phyloP scores from a whole-genome alignment of 2,113 vertebrate species.

The Calonectris borealis region DNA sequence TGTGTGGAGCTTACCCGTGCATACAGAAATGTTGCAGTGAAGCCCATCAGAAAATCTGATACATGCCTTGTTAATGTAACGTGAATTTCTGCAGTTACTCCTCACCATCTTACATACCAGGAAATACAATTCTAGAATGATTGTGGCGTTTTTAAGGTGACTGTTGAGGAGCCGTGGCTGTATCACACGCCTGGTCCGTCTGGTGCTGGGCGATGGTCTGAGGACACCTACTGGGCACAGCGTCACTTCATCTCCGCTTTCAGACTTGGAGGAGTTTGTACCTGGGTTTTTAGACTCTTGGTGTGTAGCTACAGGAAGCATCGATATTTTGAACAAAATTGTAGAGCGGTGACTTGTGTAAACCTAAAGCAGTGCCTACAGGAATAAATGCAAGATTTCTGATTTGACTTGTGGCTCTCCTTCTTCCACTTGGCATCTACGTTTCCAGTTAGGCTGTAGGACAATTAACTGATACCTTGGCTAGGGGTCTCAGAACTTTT shows the following conservation, averaged over 20 bases:
- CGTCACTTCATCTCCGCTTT: neutral
- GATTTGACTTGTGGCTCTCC: accelerated
- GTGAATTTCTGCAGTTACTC: neutral
- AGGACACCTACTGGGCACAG: constrained; percentile 40
- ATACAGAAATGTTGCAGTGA: accelerated
- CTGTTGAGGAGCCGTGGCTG: neutral
- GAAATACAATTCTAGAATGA: accelerated
- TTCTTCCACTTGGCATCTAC: accelerated
- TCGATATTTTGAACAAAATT: accelerated
- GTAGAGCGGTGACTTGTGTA: accelerated
- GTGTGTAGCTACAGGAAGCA: neutral
- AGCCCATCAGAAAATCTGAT: neutral
- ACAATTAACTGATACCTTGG: neutral
- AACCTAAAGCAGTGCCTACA: neutral
- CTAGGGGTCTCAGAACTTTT: neutral
- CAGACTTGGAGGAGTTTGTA: accelerated
- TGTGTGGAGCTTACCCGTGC: neutral
- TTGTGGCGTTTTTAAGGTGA: neutral
- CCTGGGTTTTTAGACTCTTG: neutral
- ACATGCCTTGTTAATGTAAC: accelerated
- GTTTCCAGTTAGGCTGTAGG: neutral
- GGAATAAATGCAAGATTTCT: accelerated
- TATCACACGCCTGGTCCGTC: neutral
- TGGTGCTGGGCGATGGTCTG: neutral
- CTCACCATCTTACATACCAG: accelerated